Percentiles rank a stretch among this genome's conserved stretches.
Evolutionary conservation across 1,140 invertebrate genomes (phyloP).

Genomic region (Arion vulgaris): DNA sequence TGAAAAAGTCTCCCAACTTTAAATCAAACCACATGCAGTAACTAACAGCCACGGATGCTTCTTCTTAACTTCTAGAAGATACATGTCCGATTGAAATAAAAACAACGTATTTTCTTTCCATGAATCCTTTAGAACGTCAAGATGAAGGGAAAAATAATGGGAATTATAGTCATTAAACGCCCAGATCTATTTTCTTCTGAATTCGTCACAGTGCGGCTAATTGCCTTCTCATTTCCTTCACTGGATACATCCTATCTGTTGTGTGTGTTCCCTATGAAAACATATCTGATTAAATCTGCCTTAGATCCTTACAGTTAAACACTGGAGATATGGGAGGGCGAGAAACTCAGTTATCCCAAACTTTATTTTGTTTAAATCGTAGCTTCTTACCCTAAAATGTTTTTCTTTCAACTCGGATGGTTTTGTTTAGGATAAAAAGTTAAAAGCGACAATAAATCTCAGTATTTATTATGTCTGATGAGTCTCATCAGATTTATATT

Average conservation of each 20-base stretch:
- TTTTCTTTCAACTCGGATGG: neutral
- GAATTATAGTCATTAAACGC: neutral
- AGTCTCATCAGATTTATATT: neutral
- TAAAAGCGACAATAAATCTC: neutral
- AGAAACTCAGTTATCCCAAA: neutral
- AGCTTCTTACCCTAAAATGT: neutral
- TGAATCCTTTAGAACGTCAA: neutral
- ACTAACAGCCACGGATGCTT: too few relatives aligned
- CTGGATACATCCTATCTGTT: neutral
- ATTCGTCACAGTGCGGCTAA: neutral
- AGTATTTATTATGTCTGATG: neutral
- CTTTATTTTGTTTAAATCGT: neutral
- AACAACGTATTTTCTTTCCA: neutral
- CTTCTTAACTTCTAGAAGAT: too few relatives aligned
- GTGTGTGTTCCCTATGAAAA: conserved; percentile 8
- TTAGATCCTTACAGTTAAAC: neutral
- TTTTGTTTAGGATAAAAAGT: neutral
- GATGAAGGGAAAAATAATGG: neutral
- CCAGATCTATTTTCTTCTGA: neutral
- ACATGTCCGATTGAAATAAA: too few relatives aligned
- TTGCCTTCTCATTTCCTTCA: conserved; percentile 4
- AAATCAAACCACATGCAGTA: too few relatives aligned
- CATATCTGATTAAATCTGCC: conserved; percentile 6
- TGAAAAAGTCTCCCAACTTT: too few relatives aligned
- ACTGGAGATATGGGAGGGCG: neutral